Percentiles rank a stretch among this genome's conserved stretches.
phyloP scores from a whole-genome alignment of 1,140 invertebrate genomes.

The Drosophila leontia region DNA sequence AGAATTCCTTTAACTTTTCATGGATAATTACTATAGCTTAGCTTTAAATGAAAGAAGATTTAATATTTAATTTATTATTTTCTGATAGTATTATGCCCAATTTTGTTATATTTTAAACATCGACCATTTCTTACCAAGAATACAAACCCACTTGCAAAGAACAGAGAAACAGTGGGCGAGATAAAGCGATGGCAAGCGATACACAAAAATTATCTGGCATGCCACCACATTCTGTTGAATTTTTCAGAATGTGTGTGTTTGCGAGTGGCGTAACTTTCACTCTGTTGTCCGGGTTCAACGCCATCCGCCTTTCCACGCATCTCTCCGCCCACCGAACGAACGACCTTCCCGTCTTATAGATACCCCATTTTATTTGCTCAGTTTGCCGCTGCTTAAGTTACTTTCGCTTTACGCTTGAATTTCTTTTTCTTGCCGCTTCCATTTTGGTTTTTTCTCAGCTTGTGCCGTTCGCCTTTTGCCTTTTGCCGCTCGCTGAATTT shows the following conservation, averaged over 20 bases:
- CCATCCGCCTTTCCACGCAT: background rate
- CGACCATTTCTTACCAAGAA: background rate
- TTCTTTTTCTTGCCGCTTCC: slow-evolving; percentile 51
- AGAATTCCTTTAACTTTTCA: too few species aligned
- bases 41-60: background rate
- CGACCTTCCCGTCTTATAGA: slow-evolving; percentile 21
- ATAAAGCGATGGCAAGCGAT: slow-evolving; percentile 26
- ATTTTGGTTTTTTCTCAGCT: slow-evolving; percentile 16
- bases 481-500: slow-evolving; percentile 31
- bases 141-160: background rate
- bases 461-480: slow-evolving; percentile 19
- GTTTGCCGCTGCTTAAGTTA: slow-evolving; percentile 77
- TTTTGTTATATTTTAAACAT: background rate
- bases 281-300: slow-evolving; percentile 61
- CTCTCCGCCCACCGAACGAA: background rate
- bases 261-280: slow-evolving; percentile 67
- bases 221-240: slow-evolving; percentile 58
- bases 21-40: too few species aligned
- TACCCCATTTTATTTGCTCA: slow-evolving; percentile 70
- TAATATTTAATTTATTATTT: background rate
- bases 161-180: background rate
- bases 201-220: slow-evolving; percentile 55
- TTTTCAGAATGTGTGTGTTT: slow-evolving; percentile 50
- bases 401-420: slow-evolving; percentile 75
- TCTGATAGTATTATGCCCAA: too few species aligned